phyloP scores from a whole-genome alignment of 2,888 invertebrate species.

The Pristionchus fissidentatus region DNA sequence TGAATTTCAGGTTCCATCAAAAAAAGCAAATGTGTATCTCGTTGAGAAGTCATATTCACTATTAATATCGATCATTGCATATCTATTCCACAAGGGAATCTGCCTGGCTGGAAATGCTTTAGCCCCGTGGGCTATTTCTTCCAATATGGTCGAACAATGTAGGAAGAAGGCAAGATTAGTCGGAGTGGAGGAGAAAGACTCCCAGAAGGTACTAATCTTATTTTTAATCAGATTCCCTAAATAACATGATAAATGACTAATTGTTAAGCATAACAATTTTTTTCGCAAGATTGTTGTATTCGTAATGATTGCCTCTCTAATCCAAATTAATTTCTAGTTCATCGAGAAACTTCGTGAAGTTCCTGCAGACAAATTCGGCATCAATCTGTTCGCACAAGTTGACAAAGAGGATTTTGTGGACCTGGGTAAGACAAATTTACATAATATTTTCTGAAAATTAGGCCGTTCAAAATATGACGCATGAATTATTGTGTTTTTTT shows the following conservation, averaged over 20 bases:
- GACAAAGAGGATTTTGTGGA: slow-evolving; percentile 19
- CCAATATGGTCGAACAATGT: slow-evolving; percentile 32
- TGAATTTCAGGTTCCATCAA: no score
- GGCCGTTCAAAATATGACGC: no score
- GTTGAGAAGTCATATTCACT: no score
- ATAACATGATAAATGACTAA: neutral
- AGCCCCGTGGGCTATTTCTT: slow-evolving; percentile 4
- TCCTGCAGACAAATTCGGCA: slow-evolving; percentile 16
- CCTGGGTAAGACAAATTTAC: slow-evolving; percentile 50
- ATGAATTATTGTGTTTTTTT: no score
- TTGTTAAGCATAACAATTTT: no score
- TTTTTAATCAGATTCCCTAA: neutral
- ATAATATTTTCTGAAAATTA: no score
- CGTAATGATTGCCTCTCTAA: neutral
- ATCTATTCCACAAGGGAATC: slow-evolving; percentile 35
- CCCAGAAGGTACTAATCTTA: neutral
- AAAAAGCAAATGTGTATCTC: no score
- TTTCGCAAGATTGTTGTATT: no score
- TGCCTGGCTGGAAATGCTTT: neutral
- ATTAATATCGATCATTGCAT: no score
- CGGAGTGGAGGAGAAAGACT: slow-evolving; percentile 4
- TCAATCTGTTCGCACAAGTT: neutral
- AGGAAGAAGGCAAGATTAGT: slow-evolving; percentile 24
- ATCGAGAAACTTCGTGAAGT: slow-evolving; percentile 28
- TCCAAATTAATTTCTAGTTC: neutral